These are phyloP conservation scores for Epinephelus malabaricus DNA, from an alignment of 2,797 vertebrate species.

Conservation along the genomic window DNA sequence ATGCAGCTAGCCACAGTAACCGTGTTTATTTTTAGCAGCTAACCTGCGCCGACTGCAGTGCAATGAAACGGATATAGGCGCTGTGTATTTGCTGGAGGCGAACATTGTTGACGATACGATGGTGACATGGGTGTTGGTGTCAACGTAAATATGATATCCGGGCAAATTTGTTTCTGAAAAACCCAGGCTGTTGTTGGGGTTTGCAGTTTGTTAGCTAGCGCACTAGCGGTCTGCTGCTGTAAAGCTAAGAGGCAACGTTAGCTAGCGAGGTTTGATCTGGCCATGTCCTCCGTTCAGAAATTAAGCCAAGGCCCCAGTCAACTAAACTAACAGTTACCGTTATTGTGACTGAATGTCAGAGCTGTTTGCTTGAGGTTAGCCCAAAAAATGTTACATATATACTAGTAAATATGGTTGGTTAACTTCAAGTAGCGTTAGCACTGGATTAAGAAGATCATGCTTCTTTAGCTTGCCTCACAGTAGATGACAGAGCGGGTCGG, in stretches of 20 bases:
- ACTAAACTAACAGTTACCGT: not conserved
- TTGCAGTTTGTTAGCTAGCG: slow-evolving; percentile 54
- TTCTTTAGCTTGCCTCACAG: slow-evolving; percentile 35
- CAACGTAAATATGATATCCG: not conserved
- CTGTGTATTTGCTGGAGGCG: slow-evolving; percentile 15
- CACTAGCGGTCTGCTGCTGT: slow-evolving; percentile 50
- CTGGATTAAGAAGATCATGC: slow-evolving; percentile 46
- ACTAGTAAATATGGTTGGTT: not conserved
- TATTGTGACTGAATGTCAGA: not conserved
- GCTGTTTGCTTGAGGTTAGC: not conserved
- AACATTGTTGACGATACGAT: not conserved
- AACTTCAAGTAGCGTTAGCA: slow-evolving; percentile 45
- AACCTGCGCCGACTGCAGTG: slow-evolving; percentile 74
- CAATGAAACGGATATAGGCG: slow-evolving; percentile 27
- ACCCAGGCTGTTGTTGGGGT: slow-evolving; percentile 10
- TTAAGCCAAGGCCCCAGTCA: slow-evolving; percentile 48
- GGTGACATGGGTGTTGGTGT: not conserved
- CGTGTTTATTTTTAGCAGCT: slow-evolving; percentile 86
- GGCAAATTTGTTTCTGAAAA: slow-evolving; percentile 6
- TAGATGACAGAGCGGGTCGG: not conserved
- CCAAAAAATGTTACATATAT: not conserved
- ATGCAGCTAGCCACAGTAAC: slow-evolving; percentile 79
- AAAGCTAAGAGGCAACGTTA: slow-evolving; percentile 48
- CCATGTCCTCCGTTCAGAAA: slow-evolving; percentile 47
- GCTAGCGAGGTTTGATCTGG: slow-evolving; percentile 62